Percentiles rank a stretch among this genome's conserved stretches.
Conservation (phyloP, 2,888 invertebrate genomes). For the Oxystoma pomonae region DNA sequence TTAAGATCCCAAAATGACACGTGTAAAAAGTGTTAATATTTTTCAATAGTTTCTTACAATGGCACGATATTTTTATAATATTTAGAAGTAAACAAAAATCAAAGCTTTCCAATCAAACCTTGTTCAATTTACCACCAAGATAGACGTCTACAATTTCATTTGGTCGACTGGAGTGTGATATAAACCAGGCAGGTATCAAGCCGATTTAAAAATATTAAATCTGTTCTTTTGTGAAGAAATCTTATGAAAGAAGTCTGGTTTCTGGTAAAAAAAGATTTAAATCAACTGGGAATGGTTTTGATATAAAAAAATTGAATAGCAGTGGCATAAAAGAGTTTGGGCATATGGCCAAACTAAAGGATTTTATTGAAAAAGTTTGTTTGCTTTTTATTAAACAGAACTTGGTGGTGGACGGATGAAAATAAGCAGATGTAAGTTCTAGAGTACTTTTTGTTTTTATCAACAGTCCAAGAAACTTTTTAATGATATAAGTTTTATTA, state of each 20-base stretch:
- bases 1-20: background rate
- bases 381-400: background rate
- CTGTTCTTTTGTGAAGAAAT: background rate
- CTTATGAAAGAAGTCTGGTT: background rate
- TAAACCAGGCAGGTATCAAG: background rate
- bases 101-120: too few relatives aligned
- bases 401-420: background rate
- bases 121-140: too few relatives aligned
- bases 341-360: background rate
- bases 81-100: too few relatives aligned
- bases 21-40: background rate
- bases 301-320: conserved; percentile 3
- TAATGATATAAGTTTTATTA: too few relatives aligned
- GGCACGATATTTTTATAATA: too few relatives aligned
- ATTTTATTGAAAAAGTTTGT: background rate
- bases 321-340: conserved; percentile 3
- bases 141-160: too few relatives aligned
- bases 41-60: too few relatives aligned
- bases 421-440: background rate
- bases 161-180: background rate
- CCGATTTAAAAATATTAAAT: background rate
- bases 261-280: conserved; percentile 1
- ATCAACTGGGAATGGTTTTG: background rate
- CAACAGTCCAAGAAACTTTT: too few relatives aligned
- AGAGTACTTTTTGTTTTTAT: background rate